Conservation (phyloP, 2,797 vertebrate genomes). For the Sebastes cheni region DNA sequence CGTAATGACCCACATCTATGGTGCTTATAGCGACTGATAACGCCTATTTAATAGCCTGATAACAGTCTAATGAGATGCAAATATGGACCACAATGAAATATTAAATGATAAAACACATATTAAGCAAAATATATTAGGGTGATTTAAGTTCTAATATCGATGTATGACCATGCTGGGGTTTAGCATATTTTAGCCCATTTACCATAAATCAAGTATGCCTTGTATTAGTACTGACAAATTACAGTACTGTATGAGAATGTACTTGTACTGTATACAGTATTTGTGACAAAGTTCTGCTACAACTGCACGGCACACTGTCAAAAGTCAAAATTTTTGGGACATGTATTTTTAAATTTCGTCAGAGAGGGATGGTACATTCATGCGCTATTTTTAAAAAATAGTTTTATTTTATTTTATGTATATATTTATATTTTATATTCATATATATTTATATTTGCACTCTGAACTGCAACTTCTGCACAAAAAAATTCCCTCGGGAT, state of each 20-base stretch:
- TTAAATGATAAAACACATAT: slow-evolving; percentile 5
- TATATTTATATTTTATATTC: neutral
- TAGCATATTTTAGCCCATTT: neutral
- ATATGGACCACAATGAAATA: neutral
- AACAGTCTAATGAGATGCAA: too few species aligned
- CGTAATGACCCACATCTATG: too few species aligned
- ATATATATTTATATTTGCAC: neutral
- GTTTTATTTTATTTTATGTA: neutral
- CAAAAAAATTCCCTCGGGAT: neutral
- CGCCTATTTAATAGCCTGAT: too few species aligned
- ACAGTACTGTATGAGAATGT: neutral
- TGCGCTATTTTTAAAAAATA: neutral
- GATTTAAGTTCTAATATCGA: neutral
- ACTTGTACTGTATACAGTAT: neutral
- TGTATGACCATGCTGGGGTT: neutral
- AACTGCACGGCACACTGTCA: neutral
- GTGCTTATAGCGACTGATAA: too few species aligned
- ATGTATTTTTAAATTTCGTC: neutral
- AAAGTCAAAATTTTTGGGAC: neutral
- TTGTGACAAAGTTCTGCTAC: neutral
- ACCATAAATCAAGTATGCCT: neutral
- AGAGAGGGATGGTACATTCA: neutral
- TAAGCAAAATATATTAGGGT: neutral
- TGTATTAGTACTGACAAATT: neutral
- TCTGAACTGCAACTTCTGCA: neutral